A percentile compares a stretch with the other conserved stretches of the same genome.
phyloP scores from a whole-genome alignment of 2,113 vertebrate species.

The Vidua macroura region DNA sequence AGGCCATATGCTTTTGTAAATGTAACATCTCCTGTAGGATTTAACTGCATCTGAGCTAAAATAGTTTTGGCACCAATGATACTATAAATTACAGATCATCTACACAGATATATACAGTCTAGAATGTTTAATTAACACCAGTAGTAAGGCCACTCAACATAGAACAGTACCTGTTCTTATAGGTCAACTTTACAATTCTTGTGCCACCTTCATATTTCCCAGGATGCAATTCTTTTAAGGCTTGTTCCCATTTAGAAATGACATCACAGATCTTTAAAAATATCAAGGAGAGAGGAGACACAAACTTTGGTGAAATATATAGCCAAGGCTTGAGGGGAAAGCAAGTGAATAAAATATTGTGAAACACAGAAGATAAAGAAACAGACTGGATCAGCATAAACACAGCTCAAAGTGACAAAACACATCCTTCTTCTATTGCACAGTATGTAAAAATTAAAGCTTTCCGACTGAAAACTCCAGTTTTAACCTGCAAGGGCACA shows the following conservation, averaged over 20 bases:
- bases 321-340: not conserved
- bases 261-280: constrained; percentile 86
- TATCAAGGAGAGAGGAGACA: not conserved
- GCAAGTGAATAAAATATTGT: not conserved
- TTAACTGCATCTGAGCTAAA: not conserved
- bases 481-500: not conserved
- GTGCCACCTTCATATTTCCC: constrained; percentile 87
- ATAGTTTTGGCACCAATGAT: not conserved
- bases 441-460: not conserved
- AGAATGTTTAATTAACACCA: not conserved
- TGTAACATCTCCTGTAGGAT: not conserved
- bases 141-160: not conserved
- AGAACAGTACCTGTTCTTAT: constrained; percentile 84
- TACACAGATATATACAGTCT: not conserved
- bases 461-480: not conserved
- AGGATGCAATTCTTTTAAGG: constrained; percentile 85
- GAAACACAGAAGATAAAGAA: not conserved
- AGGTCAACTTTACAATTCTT: constrained; percentile 84
- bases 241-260: constrained; percentile 92
- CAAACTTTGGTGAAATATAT: not conserved
- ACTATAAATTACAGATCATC: not conserved
- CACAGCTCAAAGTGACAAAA: not conserved
- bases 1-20: not conserved
- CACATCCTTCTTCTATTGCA: not conserved
- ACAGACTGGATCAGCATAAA: not conserved